Conservation (phyloP, 2,888 invertebrate species). For the Macaria liturata region DNA sequence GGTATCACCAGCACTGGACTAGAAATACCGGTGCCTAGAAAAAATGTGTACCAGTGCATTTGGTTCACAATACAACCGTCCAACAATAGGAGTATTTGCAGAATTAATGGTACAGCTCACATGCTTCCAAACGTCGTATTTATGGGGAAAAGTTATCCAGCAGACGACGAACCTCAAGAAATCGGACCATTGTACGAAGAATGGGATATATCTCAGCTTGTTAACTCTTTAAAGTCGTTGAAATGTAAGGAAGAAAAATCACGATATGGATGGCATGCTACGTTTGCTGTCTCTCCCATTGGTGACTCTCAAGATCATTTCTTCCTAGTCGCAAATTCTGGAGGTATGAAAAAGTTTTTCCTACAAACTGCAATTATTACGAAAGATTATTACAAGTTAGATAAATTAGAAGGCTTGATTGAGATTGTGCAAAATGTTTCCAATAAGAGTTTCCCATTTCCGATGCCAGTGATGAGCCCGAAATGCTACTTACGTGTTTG, state of each 20-base stretch:
- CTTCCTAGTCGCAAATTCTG: slow-evolving; percentile 4
- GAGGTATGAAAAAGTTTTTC: background rate
- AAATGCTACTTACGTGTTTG: no score
- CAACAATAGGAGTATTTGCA: slow-evolving; percentile 1
- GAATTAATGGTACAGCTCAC: background rate
- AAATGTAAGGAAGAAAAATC: slow-evolving; percentile 3
- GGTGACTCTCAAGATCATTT: slow-evolving; percentile 3
- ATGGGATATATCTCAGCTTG: background rate
- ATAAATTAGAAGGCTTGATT: slow-evolving; percentile 1
- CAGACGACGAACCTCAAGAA: background rate
- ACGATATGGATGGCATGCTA: background rate
- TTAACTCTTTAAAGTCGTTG: background rate
- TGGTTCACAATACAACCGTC: background rate
- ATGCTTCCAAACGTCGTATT: background rate
- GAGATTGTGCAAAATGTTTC: background rate
- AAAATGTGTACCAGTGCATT: background rate
- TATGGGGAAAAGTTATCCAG: background rate
- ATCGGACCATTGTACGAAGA: slow-evolving; percentile 4
- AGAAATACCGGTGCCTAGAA: background rate
- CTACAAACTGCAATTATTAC: slow-evolving; percentile 9
- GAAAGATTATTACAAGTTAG: background rate
- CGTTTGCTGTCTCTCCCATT: background rate
- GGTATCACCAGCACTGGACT: background rate
- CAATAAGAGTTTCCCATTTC: background rate
- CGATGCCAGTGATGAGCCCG: no score